Conservation (phyloP, 2,797 vertebrate species). For the Gymnocypris eckloni region DNA sequence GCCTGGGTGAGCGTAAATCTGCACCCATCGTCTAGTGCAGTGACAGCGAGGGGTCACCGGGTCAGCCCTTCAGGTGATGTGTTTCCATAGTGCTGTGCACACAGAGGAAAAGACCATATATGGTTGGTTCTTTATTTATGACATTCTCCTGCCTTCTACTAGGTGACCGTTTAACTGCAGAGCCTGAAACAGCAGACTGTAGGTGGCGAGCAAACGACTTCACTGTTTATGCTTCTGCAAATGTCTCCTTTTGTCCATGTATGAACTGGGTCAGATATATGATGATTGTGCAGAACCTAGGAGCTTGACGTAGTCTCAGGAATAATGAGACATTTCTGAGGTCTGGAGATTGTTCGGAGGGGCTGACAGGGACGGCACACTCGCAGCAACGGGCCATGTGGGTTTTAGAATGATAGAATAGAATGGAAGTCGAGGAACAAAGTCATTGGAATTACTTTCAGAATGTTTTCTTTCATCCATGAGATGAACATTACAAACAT, state of each 20-base stretch:
- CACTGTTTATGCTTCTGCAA: conserved; percentile 4
- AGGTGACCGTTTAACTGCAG: conserved; percentile 26
- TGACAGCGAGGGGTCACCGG: conserved; percentile 74
- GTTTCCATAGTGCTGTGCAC: conserved; percentile 76
- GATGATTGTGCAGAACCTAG: conserved; percentile 29
- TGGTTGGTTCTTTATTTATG: conserved; percentile 79
- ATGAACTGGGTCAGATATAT: conserved; percentile 21
- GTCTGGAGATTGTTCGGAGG: conserved; percentile 67
- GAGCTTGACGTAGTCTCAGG: not conserved
- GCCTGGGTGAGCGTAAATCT: conserved; percentile 78
- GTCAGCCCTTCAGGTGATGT: conserved; percentile 79
- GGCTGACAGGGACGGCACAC: conserved; percentile 64
- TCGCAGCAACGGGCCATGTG: conserved; percentile 62
- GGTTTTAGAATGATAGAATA: not conserved
- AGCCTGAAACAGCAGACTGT: not conserved
- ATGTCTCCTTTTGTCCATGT: not conserved
- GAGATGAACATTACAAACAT: not conserved
- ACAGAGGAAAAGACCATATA: conserved; percentile 80
- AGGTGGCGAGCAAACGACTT: not conserved
- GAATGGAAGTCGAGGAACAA: not conserved
- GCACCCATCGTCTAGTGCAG: conserved; percentile 72
- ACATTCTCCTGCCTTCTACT: conserved; percentile 57
- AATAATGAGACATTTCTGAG: conserved; percentile 53
- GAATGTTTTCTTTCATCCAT: not conserved
- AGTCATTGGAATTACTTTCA: not conserved